Percentiles rank a stretch among this genome's conserved stretches.
Conservation (phyloP, 1,140 invertebrate genomes). For the Brachionus paranguensis region DNA sequence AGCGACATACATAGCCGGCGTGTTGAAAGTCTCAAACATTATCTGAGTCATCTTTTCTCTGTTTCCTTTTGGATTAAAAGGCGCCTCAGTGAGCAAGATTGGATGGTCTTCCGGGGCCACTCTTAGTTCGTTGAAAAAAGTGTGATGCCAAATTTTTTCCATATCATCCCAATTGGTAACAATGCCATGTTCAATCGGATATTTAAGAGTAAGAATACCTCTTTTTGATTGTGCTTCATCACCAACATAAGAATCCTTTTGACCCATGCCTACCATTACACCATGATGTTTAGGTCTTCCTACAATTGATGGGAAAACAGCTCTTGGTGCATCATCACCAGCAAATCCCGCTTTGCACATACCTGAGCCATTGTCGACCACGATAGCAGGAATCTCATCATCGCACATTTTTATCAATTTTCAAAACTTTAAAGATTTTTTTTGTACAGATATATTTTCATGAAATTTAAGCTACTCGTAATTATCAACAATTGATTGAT, state of each 20-base stretch:
- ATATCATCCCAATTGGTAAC: slow-evolving; percentile 45
- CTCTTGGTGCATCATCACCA: slow-evolving; percentile 77
- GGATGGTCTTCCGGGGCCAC: slow-evolving; percentile 46
- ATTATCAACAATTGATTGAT: background rate
- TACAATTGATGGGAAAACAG: slow-evolving; percentile 80
- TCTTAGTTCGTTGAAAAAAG: slow-evolving; percentile 42
- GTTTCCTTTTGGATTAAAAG: slow-evolving; percentile 42
- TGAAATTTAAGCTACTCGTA: background rate
- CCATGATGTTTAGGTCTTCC: slow-evolving; percentile 72
- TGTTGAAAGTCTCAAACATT: slow-evolving; percentile 48
- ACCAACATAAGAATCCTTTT: slow-evolving; percentile 87
- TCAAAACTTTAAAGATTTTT: background rate
- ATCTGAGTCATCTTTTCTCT: slow-evolving; percentile 43
- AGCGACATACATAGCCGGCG: slow-evolving; percentile 60
- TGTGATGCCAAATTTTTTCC: slow-evolving; percentile 42
- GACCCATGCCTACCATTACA: slow-evolving; percentile 91
- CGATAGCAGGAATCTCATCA: slow-evolving; percentile 72
- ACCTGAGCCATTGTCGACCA: slow-evolving; percentile 81
- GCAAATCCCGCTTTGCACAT: slow-evolving; percentile 87
- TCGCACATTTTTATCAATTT: slow-evolving; percentile 67
- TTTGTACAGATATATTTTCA: background rate
- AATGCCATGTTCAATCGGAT: slow-evolving; percentile 43
- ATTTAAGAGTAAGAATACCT: slow-evolving; percentile 42
- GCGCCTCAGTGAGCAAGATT: slow-evolving; percentile 41
- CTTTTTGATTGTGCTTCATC: slow-evolving; percentile 57